Conservation (phyloP, 2,113 vertebrate species). For the Macaca mulatta region DNA sequence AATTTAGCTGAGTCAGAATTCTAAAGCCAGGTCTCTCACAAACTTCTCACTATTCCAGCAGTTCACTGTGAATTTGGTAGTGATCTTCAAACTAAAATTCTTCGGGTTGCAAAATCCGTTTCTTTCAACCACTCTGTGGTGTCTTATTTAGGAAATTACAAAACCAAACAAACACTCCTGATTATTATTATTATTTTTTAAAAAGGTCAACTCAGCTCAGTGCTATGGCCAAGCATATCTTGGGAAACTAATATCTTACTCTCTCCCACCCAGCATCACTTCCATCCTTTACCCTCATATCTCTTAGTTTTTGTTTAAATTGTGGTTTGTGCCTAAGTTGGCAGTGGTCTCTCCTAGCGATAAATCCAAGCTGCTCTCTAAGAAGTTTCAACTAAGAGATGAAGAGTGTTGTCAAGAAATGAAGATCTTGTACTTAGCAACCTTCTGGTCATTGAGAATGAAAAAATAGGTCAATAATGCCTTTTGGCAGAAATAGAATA, state of each 20-base stretch:
- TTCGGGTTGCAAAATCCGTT: not conserved
- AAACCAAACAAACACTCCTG: not conserved
- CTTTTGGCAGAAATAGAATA: not conserved
- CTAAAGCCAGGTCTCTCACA: not conserved
- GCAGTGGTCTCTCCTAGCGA: not conserved
- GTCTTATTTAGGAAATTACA: not conserved
- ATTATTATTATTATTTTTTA: not conserved
- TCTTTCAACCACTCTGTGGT: not conserved
- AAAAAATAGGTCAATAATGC: not conserved
- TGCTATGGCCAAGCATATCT: not conserved
- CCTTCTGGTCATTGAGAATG: not conserved
- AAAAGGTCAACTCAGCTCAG: not conserved
- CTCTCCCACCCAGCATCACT: accelerated
- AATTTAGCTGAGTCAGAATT: not conserved
- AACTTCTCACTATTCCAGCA: not conserved
- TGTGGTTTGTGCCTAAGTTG: not conserved
- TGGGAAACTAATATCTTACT: not conserved
- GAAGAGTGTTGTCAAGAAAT: not conserved
- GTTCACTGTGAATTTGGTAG: not conserved
- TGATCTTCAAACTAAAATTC: not conserved
- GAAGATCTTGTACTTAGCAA: not conserved
- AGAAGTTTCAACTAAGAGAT: not conserved
- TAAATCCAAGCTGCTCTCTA: not conserved
- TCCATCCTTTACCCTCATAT: not conserved
- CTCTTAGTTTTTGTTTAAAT: not conserved